These are phyloP conservation scores for Agraylea sexmaculata DNA, from an alignment of 1,140 invertebrate genomes.

Conservation along the genomic window DNA sequence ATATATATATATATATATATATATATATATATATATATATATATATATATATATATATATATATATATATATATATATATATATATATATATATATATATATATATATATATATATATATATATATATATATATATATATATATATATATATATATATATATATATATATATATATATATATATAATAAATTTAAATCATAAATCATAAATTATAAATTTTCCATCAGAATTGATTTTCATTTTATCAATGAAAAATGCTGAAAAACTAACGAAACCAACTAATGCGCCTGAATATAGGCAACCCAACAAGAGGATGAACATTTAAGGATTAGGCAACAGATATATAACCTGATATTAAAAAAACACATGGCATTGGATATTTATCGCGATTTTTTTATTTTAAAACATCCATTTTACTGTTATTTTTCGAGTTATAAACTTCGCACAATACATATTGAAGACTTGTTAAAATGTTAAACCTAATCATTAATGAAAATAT, in stretches of 20 bases:
- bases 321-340: no score
- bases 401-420: background rate
- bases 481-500: background rate
- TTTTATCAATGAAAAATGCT: background rate
- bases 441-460: background rate
- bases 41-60: conserved; percentile 6
- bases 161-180: conserved; percentile 5
- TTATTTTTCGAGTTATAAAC: background rate
- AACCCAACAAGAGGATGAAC: no score
- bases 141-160: conserved; percentile 6
- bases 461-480: background rate
- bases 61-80: background rate
- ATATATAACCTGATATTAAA: background rate
- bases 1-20: conserved; percentile 1
- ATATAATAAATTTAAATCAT: background rate
- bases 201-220: background rate
- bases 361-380: background rate
- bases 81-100: background rate
- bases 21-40: conserved; percentile 2
- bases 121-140: conserved; percentile 3
- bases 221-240: background rate
- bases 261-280: background rate
- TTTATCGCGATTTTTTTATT: background rate
- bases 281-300: background rate
- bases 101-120: conserved; percentile 3